phyloP scores from a whole-genome alignment of 2,888 invertebrate genomes.

The Listrodromus nycthemerus region DNA sequence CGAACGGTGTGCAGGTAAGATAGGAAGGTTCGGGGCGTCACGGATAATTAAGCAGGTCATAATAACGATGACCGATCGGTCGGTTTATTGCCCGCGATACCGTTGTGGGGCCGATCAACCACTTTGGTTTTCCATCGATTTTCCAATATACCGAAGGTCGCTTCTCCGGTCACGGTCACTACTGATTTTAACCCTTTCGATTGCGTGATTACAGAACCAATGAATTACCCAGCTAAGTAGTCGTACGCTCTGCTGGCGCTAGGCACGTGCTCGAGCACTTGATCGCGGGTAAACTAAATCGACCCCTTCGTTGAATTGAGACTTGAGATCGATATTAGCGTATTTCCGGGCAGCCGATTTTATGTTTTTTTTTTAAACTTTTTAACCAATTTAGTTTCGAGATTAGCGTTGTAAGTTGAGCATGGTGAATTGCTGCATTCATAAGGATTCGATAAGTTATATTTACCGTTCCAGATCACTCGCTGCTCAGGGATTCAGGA shows the following conservation, averaged over 20 bases:
- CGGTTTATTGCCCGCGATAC: conserved; percentile 15
- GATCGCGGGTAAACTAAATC: not conserved
- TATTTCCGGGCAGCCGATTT: not conserved
- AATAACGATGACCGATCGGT: conserved; percentile 18
- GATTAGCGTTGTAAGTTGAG: not conserved
- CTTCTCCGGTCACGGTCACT: not conserved
- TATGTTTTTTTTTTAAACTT: not conserved
- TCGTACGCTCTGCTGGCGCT: conserved; percentile 27
- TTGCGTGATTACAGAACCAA: conserved; percentile 34
- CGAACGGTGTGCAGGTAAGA: conserved; percentile 23
- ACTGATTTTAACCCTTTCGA: conserved; percentile 12
- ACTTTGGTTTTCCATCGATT: not conserved
- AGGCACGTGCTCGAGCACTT: conserved; percentile 10
- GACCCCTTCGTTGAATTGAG: no score
- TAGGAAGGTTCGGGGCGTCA: conserved; percentile 12
- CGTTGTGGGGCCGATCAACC: not conserved
- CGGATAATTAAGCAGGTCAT: conserved; percentile 24
- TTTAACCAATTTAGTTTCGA: no score
- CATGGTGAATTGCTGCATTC: not conserved
- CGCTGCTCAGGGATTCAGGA: not conserved
- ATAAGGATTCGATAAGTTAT: not conserved
- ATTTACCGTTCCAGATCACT: not conserved
- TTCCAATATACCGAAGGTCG: not conserved
- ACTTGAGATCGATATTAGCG: not conserved
- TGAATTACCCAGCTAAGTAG: conserved; percentile 15